Evolutionary conservation across 2,888 invertebrate genomes (phyloP).

Genomic region (Auanema freiburgensis): DNA sequence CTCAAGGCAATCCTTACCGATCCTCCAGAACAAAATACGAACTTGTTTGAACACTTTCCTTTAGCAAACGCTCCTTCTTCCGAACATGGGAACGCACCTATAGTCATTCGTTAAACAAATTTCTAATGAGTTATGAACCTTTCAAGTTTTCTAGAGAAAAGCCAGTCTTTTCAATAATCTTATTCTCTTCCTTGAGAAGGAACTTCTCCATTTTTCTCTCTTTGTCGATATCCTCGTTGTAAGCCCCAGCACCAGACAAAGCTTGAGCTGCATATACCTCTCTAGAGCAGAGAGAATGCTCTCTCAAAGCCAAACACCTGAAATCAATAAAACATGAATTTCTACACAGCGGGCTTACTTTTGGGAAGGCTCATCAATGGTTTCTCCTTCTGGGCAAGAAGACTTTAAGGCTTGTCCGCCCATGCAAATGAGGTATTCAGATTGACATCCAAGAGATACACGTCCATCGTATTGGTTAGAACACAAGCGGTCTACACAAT

Average conservation of each 20-base stretch:
- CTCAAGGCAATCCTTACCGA: not conserved
- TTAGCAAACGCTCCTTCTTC: not conserved
- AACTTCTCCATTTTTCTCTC: too few relatives aligned
- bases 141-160: not conserved
- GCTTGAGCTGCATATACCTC: too few relatives aligned
- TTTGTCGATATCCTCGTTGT: too few relatives aligned
- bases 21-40: not conserved
- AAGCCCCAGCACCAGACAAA: too few relatives aligned
- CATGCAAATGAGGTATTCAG: not conserved
- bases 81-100: slow-evolving; percentile 1
- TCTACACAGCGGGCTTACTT: not conserved
- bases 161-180: not conserved
- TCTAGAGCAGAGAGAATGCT: not conserved
- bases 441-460: not conserved
- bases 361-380: slow-evolving; percentile 3
- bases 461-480: not conserved
- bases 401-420: not conserved
- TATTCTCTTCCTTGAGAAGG: too few relatives aligned
- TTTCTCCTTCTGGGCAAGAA: slow-evolving; percentile 1
- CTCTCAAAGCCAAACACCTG: slow-evolving; percentile 1
- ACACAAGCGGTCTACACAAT: too few relatives aligned
- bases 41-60: not conserved
- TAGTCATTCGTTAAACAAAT: not conserved
- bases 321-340: not conserved
- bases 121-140: not conserved